A percentile compares a stretch with the other conserved stretches of the same genome.
phyloP scores from a whole-genome alignment of 1,140 invertebrate genomes.

The Proctacanthus coquilletti region DNA sequence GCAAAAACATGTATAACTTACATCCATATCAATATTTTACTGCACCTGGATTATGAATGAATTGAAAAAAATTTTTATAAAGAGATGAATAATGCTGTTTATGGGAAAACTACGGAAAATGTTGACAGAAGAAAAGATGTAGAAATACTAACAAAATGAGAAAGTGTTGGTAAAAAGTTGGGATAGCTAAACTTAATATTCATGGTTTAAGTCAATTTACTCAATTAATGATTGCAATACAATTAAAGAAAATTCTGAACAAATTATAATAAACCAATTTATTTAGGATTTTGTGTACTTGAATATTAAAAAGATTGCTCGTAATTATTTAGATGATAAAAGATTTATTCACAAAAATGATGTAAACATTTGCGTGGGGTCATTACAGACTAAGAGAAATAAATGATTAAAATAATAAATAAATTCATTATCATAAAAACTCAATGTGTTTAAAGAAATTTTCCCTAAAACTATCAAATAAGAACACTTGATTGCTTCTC shows the following conservation, averaged over 20 bases:
- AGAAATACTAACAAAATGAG: neutral
- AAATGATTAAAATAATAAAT: neutral
- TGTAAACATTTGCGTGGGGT: neutral
- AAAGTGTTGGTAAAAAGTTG: neutral
- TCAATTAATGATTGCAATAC: neutral
- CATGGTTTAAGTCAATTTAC: neutral
- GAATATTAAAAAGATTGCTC: neutral
- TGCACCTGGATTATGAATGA: neutral
- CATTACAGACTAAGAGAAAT: neutral
- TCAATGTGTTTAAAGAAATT: too few species aligned
- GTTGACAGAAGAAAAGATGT: neutral
- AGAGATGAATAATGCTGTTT: neutral
- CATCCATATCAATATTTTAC: slow-evolving; percentile 5
- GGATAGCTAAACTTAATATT: neutral
- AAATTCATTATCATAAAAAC: too few species aligned
- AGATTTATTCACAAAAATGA: neutral
- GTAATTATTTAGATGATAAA: neutral
- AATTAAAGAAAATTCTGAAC: too few species aligned
- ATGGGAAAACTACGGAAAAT: neutral
- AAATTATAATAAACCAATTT: slow-evolving; percentile 1
- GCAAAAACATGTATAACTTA: slow-evolving; percentile 2
- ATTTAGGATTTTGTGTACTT: neutral
- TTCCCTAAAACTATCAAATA: too few species aligned
- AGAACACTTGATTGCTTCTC: too few species aligned
- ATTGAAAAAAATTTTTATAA: neutral